Base-by-base conservation (phyloP, 2,888 invertebrate species). In the Dugesia japonica region DNA sequence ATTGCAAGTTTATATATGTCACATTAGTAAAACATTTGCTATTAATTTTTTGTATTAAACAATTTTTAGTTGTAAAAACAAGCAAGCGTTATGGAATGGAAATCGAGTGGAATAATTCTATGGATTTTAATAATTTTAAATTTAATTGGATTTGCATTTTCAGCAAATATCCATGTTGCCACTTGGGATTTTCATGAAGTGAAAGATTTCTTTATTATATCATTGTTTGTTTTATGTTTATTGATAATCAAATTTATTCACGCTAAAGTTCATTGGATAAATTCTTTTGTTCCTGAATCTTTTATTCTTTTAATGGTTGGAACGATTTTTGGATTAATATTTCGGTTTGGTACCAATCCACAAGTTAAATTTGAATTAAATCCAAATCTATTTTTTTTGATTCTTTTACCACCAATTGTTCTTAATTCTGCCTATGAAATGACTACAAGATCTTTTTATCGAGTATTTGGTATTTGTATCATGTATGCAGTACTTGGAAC, bases 341-440 rank as follows among this genome's bases (percentile, higher is more conserved):
- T 74, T n/a, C 26, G 33, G 9, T 38, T 33, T 20, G 31, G 9
- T 15, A 26, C 74, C 4, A 23, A 33, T 31, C 17, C n/a, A 4
- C n/a, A 56, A 20, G n/a, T 56, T 23, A 4, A 56, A 9, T 89
- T 89, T 82, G 89, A 91, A 72, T 90, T 90, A 82, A 81, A 82
- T 78, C 84, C 84, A 42, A 82, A 83, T 77, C 81, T 83, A 15
- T 87, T 87, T 81, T 87, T 87, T 81, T 84, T 86, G 78, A 85
- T 84, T 78, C 83, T 87, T 0, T 83, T 87, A 28, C 87, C 87
- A 1, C 87, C 87, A 75, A 86, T 86, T 74, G 86, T 88, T 77
- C 80, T 87, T 77, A 87, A 88, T 80, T 85, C 87, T 0, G 85
- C 87, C 0, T 88, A 86, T 81, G 86, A 87, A 76, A 82, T 87